These are phyloP conservation scores for Eucidaris tribuloides DNA, from an alignment of 35 echinoderm and acorn worm genomes.

Conservation along the genomic window DNA sequence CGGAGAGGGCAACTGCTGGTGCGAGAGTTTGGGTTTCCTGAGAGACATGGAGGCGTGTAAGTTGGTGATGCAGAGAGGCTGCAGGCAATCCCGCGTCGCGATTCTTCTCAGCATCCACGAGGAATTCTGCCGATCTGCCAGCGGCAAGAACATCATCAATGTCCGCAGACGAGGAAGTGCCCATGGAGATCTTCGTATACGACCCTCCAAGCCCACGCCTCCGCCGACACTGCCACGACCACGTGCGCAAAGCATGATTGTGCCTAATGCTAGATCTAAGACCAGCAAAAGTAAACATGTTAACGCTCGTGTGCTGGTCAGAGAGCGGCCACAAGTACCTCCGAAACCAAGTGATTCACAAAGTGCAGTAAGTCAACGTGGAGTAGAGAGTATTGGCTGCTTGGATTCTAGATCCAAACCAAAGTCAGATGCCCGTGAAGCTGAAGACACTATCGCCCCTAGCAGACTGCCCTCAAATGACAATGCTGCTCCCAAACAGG, in stretches of 20 bases:
- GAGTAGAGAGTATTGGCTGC: no score
- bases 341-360: no score
- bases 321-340: no score
- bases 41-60: slow-evolving; percentile 1
- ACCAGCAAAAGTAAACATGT: no score
- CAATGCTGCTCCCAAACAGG: no score
- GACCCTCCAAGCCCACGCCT: neutral
- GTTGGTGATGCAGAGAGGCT: slow-evolving; percentile 7
- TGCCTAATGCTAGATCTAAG: neutral
- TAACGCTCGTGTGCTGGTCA: no score
- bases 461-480: no score
- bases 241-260: slow-evolving; percentile 2
- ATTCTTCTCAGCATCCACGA: slow-evolving; percentile 18
- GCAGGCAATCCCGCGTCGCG: neutral
- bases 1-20: slow-evolving; percentile 2
- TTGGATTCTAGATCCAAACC: no score
- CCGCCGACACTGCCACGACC: slow-evolving; percentile 22
- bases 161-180: slow-evolving; percentile 10
- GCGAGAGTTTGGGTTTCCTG: slow-evolving; percentile 14
- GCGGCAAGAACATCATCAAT: neutral
- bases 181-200: neutral
- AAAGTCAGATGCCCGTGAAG: no score
- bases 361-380: no score
- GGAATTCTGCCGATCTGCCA: slow-evolving; percentile 16
- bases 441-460: no score